phyloP scores from a whole-genome alignment of 37 sponge, comb jelly and placozoan species.

The Chondrilla cf. caribensis region DNA sequence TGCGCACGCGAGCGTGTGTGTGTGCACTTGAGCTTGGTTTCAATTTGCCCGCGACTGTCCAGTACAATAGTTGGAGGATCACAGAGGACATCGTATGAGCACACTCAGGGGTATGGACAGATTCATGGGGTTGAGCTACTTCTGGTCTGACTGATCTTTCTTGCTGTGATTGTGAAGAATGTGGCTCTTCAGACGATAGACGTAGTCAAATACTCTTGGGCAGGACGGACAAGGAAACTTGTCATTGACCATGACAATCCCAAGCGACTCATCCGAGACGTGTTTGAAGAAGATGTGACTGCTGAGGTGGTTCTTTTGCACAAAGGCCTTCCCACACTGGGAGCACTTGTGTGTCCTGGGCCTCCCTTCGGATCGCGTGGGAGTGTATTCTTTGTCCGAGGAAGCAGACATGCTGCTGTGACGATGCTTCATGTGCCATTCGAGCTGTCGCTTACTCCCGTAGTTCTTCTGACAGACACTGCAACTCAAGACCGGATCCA shows the following conservation, averaged over 20 bases:
- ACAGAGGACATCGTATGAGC: too few relatives aligned
- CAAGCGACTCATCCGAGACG: not conserved
- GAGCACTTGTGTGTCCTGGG: not conserved
- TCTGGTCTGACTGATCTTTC: too few relatives aligned
- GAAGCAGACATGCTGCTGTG: not conserved
- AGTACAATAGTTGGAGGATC: too few relatives aligned
- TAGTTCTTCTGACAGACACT: not conserved
- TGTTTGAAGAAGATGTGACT: not conserved
- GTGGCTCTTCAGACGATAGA: slow-evolving; percentile 4
- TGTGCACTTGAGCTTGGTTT: too few relatives aligned
- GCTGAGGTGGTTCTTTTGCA: not conserved
- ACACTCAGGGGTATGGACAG: not conserved
- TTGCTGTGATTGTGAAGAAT: not conserved
- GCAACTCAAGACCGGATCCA: too few relatives aligned
- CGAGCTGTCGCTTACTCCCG: not conserved
- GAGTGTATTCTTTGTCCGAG: not conserved
- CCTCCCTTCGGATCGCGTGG: too few relatives aligned
- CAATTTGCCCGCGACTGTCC: too few relatives aligned
- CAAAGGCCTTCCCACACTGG: not conserved
- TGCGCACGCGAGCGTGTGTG: too few relatives aligned
- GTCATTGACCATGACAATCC: not conserved
- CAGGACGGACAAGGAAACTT: not conserved
- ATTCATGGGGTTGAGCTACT: not conserved
- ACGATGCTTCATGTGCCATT: not conserved
- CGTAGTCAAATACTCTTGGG: not conserved